Evolutionary conservation across 1,140 invertebrate species (phyloP).

Genomic region (Stegodyphus dumicola): DNA sequence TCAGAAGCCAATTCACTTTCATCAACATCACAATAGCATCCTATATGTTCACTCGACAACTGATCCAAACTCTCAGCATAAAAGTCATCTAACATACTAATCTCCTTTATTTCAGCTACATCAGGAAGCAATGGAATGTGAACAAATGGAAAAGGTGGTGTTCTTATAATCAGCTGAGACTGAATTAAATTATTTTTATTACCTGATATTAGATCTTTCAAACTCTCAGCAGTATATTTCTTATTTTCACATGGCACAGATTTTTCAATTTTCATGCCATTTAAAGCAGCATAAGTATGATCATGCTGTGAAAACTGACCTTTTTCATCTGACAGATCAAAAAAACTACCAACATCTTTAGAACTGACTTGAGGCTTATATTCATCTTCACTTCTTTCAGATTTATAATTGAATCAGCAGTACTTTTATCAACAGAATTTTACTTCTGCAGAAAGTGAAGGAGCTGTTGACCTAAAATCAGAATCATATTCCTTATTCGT

Average conservation of each 20-base stretch:
- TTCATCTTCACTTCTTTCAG: too few species aligned
- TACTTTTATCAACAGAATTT: too few species aligned
- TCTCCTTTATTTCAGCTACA: slow-evolving; percentile 1
- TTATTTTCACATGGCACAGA: neutral
- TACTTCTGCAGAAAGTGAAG: too few species aligned
- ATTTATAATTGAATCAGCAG: too few species aligned
- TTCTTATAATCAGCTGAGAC: slow-evolving; percentile 47
- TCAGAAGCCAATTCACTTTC: too few species aligned
- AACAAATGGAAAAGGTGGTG: slow-evolving; percentile 2
- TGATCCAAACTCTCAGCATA: neutral
- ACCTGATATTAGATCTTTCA: neutral
- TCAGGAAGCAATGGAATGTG: neutral
- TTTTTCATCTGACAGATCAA: too few species aligned
- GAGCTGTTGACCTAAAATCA: too few species aligned
- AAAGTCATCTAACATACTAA: neutral
- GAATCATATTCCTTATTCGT: too few species aligned
- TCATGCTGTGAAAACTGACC: neutral
- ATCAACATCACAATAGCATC: too few species aligned
- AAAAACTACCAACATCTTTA: too few species aligned
- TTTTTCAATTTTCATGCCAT: neutral
- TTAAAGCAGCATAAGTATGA: neutral
- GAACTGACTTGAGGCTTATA: too few species aligned
- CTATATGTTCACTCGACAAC: too few species aligned
- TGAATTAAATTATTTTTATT: neutral
- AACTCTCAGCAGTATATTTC: neutral